Conservation (phyloP, 2,888 invertebrate species). For the Harpagoxenus sublaevis region DNA sequence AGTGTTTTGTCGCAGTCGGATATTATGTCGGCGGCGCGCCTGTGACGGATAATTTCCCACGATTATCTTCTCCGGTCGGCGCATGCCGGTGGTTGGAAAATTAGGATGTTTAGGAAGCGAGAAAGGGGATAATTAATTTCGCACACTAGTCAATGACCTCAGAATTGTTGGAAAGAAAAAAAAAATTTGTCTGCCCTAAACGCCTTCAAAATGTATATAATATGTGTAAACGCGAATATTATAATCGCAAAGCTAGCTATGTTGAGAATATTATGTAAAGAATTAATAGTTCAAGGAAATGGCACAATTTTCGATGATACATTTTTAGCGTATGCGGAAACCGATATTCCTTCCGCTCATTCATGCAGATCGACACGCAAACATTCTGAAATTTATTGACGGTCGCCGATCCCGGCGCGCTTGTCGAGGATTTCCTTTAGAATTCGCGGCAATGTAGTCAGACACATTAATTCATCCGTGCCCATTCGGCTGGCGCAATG, state of each 20-base stretch:
- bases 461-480: constrained; percentile 18
- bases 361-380: not conserved
- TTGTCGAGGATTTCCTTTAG: not conserved
- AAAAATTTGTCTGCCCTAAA: not conserved
- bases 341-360: not conserved
- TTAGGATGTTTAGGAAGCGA: constrained; percentile 1
- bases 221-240: not conserved
- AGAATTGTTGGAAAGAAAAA: constrained; percentile 1
- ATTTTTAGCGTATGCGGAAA: not conserved
- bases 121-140: constrained; percentile 16
- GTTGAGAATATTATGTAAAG: no score
- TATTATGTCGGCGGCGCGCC: constrained; percentile 9
- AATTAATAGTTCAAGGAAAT: not conserved
- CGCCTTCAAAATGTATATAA: not conserved
- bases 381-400: constrained; percentile 28
- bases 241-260: no score
- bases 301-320: not conserved
- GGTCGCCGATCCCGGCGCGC: not conserved
- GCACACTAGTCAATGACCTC: not conserved
- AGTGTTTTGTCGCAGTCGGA: constrained; percentile 32
- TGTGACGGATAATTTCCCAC: constrained; percentile 37
- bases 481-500: constrained; percentile 1
- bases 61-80: constrained; percentile 21
- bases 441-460: constrained; percentile 5
- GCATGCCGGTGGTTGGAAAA: constrained; percentile 9